phyloP scores from a whole-genome alignment of 2,888 invertebrate species.

The Phymatocera aterrima region DNA sequence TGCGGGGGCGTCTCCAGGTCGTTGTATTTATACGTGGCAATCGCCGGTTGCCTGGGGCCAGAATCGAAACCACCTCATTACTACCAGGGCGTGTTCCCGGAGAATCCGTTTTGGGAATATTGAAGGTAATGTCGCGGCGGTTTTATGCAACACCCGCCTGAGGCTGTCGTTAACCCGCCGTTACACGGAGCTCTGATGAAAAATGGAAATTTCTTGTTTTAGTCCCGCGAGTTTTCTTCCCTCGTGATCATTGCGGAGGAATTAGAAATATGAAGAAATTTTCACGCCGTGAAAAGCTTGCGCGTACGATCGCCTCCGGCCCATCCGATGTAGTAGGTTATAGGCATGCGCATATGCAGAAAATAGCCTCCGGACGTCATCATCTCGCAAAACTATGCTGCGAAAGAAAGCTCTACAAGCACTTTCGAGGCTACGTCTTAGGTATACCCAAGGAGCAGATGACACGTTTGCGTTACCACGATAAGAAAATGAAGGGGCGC shows the following conservation, averaged over 20 bases:
- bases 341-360: too few relatives aligned
- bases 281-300: neutral
- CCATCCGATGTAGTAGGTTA: too few relatives aligned
- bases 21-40: constrained; percentile 30
- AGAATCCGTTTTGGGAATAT: constrained; percentile 74
- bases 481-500: constrained; percentile 69
- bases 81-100: constrained; percentile 61
- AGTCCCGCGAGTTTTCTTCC: constrained; percentile 13
- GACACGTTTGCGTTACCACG: constrained; percentile 70
- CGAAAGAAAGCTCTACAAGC: neutral
- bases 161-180: constrained; percentile 56
- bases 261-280: constrained; percentile 49
- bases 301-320: neutral
- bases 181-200: constrained; percentile 68
- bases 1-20: constrained; percentile 25
- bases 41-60: constrained; percentile 65
- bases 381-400: neutral
- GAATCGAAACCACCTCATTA: constrained; percentile 75
- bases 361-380: constrained; percentile 46
- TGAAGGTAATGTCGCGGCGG: constrained; percentile 73
- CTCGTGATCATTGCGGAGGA: constrained; percentile 52
- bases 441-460: constrained; percentile 65
- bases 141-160: constrained; percentile 69
- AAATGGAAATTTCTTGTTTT: constrained; percentile 67
- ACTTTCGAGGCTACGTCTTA: neutral